phyloP scores from a whole-genome alignment of 35 echinoderm and acorn worm species.

The Patiria miniata region DNA sequence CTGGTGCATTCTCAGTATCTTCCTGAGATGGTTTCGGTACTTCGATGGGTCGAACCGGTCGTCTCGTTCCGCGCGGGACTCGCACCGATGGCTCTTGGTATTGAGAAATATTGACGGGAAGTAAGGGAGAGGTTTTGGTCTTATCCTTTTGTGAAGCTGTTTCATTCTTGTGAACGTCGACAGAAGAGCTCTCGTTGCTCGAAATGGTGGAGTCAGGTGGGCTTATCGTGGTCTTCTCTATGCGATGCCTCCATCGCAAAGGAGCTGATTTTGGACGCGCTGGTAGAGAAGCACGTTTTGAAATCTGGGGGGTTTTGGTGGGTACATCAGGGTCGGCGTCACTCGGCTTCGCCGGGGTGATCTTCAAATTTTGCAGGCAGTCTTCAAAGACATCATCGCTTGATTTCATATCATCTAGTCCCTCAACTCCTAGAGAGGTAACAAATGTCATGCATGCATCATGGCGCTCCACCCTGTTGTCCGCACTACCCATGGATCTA shows the following conservation, averaged over 20 bases:
- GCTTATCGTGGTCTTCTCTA: no score
- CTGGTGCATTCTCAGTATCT: background rate
- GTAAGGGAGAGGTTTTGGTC: background rate
- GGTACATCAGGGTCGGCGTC: background rate
- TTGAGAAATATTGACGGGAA: background rate
- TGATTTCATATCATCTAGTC: background rate
- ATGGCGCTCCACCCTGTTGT: background rate
- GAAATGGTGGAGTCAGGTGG: no score
- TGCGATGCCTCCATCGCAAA: background rate
- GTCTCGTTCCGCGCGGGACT: background rate
- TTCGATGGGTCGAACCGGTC: no score
- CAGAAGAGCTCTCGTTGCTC: no score
- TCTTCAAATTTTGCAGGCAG: background rate
- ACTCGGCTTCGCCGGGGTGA: background rate
- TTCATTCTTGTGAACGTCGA: background rate
- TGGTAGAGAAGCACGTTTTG: background rate
- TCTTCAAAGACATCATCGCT: background rate
- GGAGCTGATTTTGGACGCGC: slow-evolving; percentile 1
- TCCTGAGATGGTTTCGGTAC: background rate
- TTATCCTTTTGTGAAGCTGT: background rate
- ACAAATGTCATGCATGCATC: background rate
- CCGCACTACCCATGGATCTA: background rate
- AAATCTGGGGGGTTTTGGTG: no score
- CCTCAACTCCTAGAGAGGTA: background rate
- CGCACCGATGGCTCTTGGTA: background rate